Evolutionary conservation across 92 coral and sea anemone genomes (phyloP).

Genomic region (Epizoanthus scotinus): DNA sequence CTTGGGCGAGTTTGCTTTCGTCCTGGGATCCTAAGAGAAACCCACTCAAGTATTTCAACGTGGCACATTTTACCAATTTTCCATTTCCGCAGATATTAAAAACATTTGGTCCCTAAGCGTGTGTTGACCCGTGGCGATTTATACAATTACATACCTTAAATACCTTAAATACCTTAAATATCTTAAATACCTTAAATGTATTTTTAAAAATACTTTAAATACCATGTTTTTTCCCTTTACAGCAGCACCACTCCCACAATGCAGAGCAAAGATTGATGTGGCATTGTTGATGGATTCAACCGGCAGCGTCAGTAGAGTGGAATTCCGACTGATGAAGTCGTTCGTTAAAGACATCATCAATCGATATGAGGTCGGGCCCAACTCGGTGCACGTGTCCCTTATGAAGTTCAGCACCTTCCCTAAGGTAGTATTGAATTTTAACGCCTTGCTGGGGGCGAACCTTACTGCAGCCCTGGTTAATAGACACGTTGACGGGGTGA

Average conservation of each 20-base stretch:
- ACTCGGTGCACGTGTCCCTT: conserved; percentile 9
- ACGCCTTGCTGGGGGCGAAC: background rate
- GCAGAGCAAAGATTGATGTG: background rate
- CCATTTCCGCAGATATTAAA: too few relatives aligned
- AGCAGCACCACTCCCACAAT: background rate
- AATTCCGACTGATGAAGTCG: background rate
- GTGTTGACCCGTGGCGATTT: too few relatives aligned
- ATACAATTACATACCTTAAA: too few relatives aligned
- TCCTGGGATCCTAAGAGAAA: too few relatives aligned
- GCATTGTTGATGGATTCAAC: background rate
- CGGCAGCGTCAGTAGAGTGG: background rate
- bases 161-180: too few relatives aligned
- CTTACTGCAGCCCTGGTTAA: background rate
- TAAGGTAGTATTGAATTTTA: background rate
- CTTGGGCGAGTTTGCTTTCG: too few relatives aligned
- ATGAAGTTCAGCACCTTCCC: conserved; percentile 6
- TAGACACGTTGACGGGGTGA: background rate
- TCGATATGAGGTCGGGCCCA: conserved; percentile 9
- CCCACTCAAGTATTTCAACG: too few relatives aligned
- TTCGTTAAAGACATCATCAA: conserved; percentile 9
- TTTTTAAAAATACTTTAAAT: too few relatives aligned
- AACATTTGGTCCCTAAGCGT: too few relatives aligned
- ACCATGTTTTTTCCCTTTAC: too few relatives aligned
- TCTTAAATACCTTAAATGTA: too few relatives aligned
- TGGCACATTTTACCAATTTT: too few relatives aligned